Percentiles rank a stretch among this genome's conserved stretches.
These are phyloP conservation scores for Orchesellides sinensis DNA, from an alignment of 2,888 invertebrate genomes.

Conservation along the genomic window DNA sequence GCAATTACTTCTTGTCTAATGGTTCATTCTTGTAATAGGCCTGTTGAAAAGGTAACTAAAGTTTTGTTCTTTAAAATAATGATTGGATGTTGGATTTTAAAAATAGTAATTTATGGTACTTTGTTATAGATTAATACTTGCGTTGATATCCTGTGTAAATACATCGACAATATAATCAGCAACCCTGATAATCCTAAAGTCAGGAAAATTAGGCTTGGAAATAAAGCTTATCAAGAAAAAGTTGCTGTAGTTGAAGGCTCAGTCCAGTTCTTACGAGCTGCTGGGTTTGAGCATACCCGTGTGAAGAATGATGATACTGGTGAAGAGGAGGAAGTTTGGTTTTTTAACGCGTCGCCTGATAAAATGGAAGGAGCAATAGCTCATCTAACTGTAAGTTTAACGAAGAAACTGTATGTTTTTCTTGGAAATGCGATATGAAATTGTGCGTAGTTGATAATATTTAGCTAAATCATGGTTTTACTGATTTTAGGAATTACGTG, in stretches of 20 bases:
- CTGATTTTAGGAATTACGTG: slow-evolving; percentile 83
- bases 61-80: background rate
- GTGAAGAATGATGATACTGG: slow-evolving; percentile 62
- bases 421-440: no score
- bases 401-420: no score
- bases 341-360: slow-evolving; percentile 61
- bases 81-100: slow-evolving; percentile 7
- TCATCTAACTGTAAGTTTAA: slow-evolving; percentile 58
- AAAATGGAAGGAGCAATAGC: slow-evolving; percentile 49
- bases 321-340: slow-evolving; percentile 70
- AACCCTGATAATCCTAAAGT: slow-evolving; percentile 93
- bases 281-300: slow-evolving; percentile 83
- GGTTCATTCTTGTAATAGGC: slow-evolving; percentile 92
- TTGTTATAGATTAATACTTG: slow-evolving; percentile 85
- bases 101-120: slow-evolving; percentile 33
- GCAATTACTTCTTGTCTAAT: slow-evolving; percentile 89
- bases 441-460: background rate
- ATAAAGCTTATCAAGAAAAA: slow-evolving; percentile 88
- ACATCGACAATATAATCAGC: slow-evolving; percentile 92
- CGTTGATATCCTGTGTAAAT: slow-evolving; percentile 90
- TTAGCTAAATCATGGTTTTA: background rate
- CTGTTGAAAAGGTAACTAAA: slow-evolving; percentile 82
- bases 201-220: slow-evolving; percentile 91
- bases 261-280: slow-evolving; percentile 87
- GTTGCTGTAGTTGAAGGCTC: slow-evolving; percentile 89